Conservation (phyloP, 2,888 invertebrate species). For the Thyatira batis region DNA sequence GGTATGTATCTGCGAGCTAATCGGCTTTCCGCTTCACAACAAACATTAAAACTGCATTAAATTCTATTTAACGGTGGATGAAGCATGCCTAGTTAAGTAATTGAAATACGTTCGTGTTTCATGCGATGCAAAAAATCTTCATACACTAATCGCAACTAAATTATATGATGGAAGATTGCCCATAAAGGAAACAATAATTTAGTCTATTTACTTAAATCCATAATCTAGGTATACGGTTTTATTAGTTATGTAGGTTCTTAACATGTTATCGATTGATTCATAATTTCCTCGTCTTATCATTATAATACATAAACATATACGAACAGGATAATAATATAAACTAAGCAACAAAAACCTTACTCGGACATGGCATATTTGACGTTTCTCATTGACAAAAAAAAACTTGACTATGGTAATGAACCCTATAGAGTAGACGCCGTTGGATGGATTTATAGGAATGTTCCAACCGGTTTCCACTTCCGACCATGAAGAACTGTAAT, state of each 20-base stretch:
- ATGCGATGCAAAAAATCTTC: conserved; percentile 49
- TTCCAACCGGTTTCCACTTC: conserved; percentile 65
- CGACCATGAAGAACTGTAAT: conserved; percentile 35
- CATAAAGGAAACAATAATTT: background rate
- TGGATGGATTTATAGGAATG: conserved; percentile 66
- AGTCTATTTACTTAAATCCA: no score
- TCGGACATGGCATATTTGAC: no score
- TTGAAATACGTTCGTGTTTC: conserved; percentile 61
- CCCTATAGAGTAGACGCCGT: conserved; percentile 35
- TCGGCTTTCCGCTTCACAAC: conserved; percentile 61
- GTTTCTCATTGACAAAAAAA: background rate
- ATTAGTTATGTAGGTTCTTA: no score
- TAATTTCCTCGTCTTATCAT: no score
- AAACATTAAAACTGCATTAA: conserved; percentile 77
- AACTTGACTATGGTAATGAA: conserved; percentile 26
- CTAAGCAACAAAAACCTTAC: no score
- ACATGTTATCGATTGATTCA: no score
- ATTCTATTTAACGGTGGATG: conserved; percentile 67
- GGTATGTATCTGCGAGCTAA: conserved; percentile 49
- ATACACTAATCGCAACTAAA: conserved; percentile 22
- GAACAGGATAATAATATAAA: no score
- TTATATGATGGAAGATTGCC: background rate
- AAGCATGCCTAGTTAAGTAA: conserved; percentile 61
- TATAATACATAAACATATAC: no score
- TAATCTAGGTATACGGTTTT: no score